phyloP scores from a whole-genome alignment of 1,140 invertebrate genomes.

The Rhopalosiphum maidis region DNA sequence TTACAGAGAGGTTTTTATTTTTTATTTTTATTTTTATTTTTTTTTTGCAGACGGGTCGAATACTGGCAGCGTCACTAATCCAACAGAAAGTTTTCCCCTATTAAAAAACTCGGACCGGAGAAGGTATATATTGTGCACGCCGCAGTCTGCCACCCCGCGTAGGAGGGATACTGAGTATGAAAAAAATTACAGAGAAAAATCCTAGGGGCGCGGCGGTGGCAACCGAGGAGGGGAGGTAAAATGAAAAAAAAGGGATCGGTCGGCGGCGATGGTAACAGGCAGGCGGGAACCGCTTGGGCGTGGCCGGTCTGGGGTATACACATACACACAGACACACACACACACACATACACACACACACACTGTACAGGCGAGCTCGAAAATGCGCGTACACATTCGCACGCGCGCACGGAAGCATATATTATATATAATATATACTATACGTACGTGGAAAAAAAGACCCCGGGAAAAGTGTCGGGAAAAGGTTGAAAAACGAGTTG shows the following conservation, averaged over 20 bases:
- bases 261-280: neutral
- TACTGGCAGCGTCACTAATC: conserved; percentile 55
- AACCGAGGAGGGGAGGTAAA: neutral
- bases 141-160: neutral
- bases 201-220: neutral
- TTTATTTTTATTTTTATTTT: conserved; percentile 18
- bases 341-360: neutral
- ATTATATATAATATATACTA: neutral
- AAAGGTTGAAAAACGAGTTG: conserved; percentile 58
- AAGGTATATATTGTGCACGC: conserved; percentile 32
- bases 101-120: conserved; percentile 45
- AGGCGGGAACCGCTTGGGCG: conserved; percentile 26
- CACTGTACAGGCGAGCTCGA: neutral
- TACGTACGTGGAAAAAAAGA: conserved; percentile 4
- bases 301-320: conserved; percentile 40
- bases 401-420: conserved; percentile 3
- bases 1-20: conserved; percentile 7
- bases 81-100: conserved; percentile 57
- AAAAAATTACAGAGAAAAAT: conserved; percentile 56
- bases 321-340: neutral
- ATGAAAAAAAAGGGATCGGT: conserved; percentile 45
- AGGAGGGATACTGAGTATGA: neutral
- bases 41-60: conserved; percentile 54
- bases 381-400: neutral
- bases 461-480: conserved; percentile 57